Percentiles rank a stretch among this genome's conserved stretches.
Conservation (phyloP, 37 sponge, comb jelly and placozoan genomes). For the Cladorhizidae sp. region DNA sequence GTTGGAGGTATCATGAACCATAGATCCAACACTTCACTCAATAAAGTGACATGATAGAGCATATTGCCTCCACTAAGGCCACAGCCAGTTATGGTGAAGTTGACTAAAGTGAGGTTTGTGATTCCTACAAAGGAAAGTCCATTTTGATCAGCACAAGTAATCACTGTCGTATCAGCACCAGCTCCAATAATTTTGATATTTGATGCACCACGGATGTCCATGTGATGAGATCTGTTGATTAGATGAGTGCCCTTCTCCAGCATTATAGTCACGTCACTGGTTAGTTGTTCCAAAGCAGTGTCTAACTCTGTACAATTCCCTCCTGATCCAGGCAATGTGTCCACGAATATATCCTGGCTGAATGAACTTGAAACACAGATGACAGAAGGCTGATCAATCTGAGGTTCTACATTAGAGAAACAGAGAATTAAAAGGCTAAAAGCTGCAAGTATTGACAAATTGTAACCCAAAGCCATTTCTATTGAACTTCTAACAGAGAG, state of each 20-base stretch:
- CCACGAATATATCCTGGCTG: too few species aligned
- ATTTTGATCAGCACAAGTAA: slow-evolving; percentile 26
- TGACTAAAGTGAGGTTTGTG: slow-evolving; percentile 2
- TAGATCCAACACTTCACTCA: not conserved
- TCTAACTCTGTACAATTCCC: slow-evolving; percentile 3
- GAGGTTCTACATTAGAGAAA: too few species aligned
- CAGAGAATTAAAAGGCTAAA: too few species aligned
- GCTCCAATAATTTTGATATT: slow-evolving; percentile 25
- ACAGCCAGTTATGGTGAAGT: slow-evolving; percentile 26
- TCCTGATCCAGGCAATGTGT: too few species aligned
- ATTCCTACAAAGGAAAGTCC: slow-evolving; percentile 37
- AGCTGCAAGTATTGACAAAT: too few species aligned
- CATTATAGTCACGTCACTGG: not conserved
- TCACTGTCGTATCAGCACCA: not conserved
- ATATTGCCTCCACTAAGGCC: slow-evolving; percentile 25
- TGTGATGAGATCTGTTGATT: not conserved
- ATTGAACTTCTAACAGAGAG: too few species aligned
- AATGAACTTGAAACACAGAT: too few species aligned
- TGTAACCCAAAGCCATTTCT: too few species aligned
- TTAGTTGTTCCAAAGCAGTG: slow-evolving; percentile 11
- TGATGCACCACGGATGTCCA: not conserved
- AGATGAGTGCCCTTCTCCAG: slow-evolving; percentile 26
- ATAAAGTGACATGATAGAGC: not conserved
- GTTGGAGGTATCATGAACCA: not conserved
- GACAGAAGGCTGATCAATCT: too few species aligned